These are phyloP conservation scores for Geotrypetes seraphini DNA, from an alignment of 2,797 vertebrate genomes.

Conservation along the genomic window DNA sequence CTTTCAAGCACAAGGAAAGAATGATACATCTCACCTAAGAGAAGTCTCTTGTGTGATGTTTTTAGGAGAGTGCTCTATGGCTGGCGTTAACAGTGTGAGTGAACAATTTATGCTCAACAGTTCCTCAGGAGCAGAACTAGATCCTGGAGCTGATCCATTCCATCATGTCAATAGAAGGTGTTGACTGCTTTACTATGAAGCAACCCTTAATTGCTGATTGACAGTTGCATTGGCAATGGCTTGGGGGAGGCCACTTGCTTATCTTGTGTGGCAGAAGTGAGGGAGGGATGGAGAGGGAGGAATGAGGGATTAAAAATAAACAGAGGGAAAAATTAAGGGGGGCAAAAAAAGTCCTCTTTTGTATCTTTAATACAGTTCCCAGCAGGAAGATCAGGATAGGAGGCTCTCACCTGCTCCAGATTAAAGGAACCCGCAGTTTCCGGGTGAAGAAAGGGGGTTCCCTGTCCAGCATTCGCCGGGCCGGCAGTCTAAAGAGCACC, in stretches of 20 bases:
- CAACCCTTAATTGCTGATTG: constrained; percentile 18
- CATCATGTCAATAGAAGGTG: constrained; percentile 14
- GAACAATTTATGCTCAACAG: no score
- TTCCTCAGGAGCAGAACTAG: no score
- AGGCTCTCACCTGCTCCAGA: constrained; percentile 93
- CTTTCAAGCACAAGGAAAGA: no score
- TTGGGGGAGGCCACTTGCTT: constrained; percentile 25
- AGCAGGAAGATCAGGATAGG: constrained; percentile 92
- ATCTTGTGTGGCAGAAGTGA: constrained; percentile 21
- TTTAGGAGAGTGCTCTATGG: no score
- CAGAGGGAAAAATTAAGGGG: constrained; percentile 49
- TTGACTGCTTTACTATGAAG: constrained; percentile 7
- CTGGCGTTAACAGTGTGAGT: no score
- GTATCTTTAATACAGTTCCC: constrained; percentile 75
- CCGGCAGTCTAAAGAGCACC: constrained; percentile 97
- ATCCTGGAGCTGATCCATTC: constrained; percentile 2
- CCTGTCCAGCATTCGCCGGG: constrained; percentile 89
- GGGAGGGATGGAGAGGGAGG: constrained; percentile 30
- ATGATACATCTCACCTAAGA: no score
- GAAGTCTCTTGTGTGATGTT: no score
- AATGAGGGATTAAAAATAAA: constrained; percentile 16
- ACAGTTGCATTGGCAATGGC: constrained; percentile 25
- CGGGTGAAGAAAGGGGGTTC: constrained; percentile 95
- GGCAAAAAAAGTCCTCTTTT: constrained; percentile 67
- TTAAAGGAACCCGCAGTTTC: constrained; percentile 97